A percentile compares a stretch with the other conserved stretches of the same genome.
Evolutionary conservation across 2,113 vertebrate species (phyloP).

Genomic region (Malurus alboscapulatus): DNA sequence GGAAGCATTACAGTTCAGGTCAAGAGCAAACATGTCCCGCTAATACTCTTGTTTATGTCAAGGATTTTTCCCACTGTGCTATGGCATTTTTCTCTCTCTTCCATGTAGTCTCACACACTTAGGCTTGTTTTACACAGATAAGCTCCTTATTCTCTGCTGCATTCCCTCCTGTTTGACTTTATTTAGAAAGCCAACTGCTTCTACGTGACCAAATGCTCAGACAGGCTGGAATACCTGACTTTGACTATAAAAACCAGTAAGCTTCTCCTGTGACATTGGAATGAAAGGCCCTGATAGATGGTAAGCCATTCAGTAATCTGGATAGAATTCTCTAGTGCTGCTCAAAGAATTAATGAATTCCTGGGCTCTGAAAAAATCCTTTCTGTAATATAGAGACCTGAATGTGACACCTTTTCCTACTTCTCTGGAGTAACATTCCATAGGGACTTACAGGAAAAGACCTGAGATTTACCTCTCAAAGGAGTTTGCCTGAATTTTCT

Average conservation of each 20-base stretch:
- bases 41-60: slow-evolving; percentile 48
- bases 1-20: slow-evolving; percentile 18
- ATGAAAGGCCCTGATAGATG: background rate
- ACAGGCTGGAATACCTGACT: slow-evolving; percentile 1
- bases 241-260: background rate
- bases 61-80: background rate
- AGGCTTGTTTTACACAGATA: background rate
- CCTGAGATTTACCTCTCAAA: background rate
- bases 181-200: background rate
- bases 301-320: background rate
- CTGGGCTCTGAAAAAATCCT: background rate
- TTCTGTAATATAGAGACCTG: background rate
- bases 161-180: background rate
- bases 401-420: background rate
- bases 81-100: background rate
- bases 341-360: background rate
- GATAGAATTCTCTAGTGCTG: background rate
- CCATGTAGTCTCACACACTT: background rate
- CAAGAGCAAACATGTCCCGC: slow-evolving; percentile 30
- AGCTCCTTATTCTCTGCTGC: background rate
- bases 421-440: background rate
- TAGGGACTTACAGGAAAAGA: background rate
- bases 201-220: background rate
- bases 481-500: background rate
- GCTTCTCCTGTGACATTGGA: background rate